These are phyloP conservation scores for Nomada lathburiana DNA, from an alignment of 2,888 invertebrate species.

Conservation along the genomic window DNA sequence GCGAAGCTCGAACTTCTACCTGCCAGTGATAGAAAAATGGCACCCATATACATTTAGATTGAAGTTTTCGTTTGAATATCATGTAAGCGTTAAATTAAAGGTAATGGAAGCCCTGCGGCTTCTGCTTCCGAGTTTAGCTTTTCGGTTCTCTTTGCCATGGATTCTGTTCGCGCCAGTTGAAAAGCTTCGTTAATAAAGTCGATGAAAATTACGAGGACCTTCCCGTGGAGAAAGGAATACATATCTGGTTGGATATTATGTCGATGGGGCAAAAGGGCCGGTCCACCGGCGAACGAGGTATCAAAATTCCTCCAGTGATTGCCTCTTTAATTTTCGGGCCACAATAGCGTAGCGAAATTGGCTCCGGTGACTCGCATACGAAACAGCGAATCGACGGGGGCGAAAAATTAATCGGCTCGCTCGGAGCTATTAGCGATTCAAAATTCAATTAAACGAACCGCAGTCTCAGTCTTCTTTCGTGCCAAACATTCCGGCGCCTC, in stretches of 20 bases:
- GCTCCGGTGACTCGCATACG: background rate
- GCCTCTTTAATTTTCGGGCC: conserved; percentile 17
- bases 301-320: conserved; percentile 15
- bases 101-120: conserved; percentile 27
- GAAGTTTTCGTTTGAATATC: conserved; percentile 45
- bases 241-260: conserved; percentile 27
- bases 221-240: conserved; percentile 27
- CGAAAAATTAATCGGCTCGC: conserved; percentile 6
- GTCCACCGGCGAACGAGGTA: background rate
- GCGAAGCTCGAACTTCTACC: conserved; percentile 31
- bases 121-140: background rate
- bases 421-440: background rate
- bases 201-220: conserved; percentile 38
- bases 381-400: background rate
- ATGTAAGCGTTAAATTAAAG: conserved; percentile 49
- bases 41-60: conserved; percentile 39
- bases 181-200: conserved; percentile 47
- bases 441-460: conserved; percentile 18
- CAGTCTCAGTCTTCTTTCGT: background rate
- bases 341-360: background rate
- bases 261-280: conserved; percentile 17
- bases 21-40: conserved; percentile 23
- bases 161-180: conserved; percentile 30
- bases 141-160: conserved; percentile 22
- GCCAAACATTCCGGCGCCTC: background rate